Percentiles rank a stretch among this genome's conserved stretches.
Conservation (phyloP, 1,140 invertebrate species). For the Drosophila nigrodunni region DNA sequence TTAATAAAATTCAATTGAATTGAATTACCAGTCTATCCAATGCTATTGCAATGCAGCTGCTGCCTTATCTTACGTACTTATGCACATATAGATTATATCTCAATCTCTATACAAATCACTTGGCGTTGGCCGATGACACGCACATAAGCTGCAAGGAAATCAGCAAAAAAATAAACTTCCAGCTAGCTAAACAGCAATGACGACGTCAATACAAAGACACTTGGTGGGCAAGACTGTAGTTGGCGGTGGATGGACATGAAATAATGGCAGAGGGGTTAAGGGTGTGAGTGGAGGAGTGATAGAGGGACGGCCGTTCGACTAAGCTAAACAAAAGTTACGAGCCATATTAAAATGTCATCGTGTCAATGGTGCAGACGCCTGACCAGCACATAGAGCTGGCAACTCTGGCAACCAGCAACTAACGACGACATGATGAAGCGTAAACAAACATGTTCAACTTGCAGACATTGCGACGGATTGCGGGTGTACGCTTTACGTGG, state of each 20-base stretch:
- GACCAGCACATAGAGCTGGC: conserved; percentile 24
- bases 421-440: conserved; percentile 82
- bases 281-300: background rate
- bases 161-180: conserved; percentile 45
- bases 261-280: background rate
- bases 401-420: conserved; percentile 54
- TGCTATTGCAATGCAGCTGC: conserved; percentile 10
- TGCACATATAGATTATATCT: conserved; percentile 24
- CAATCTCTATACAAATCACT: conserved; percentile 54
- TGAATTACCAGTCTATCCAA: conserved; percentile 13
- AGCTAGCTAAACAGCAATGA: conserved; percentile 67
- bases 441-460: conserved; percentile 80
- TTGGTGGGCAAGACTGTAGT: conserved; percentile 10
- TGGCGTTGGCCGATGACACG: conserved; percentile 45
- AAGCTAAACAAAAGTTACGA: conserved; percentile 79
- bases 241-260: background rate
- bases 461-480: conserved; percentile 55
- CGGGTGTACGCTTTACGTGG: conserved; percentile 14
- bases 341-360: conserved; percentile 82
- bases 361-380: conserved; percentile 65
- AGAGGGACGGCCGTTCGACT: conserved; percentile 13
- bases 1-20: conserved; percentile 34
- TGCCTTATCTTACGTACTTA: conserved; percentile 27
- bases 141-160: conserved; percentile 56
- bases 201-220: conserved; percentile 53